Conservation (phyloP, 2,113 vertebrate genomes). For the Pionites leucogaster region DNA sequence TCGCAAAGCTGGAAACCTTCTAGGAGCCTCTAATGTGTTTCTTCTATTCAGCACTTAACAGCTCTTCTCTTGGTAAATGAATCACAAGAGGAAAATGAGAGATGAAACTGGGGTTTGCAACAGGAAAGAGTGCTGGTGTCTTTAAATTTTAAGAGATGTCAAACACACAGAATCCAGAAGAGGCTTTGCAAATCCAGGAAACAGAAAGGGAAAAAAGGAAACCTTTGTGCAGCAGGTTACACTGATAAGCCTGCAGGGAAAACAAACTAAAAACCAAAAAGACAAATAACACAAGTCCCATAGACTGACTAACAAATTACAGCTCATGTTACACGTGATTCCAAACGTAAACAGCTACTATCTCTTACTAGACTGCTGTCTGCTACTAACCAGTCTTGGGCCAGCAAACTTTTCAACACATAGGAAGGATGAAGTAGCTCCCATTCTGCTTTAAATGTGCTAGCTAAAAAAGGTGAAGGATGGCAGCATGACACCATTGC, state of each 20-base stretch:
- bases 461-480: constrained; percentile 33
- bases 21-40: neutral
- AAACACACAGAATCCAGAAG: neutral
- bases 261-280: neutral
- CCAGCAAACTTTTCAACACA: neutral
- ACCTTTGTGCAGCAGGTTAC: neutral
- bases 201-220: neutral
- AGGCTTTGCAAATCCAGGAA: neutral
- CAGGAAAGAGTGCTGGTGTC: neutral
- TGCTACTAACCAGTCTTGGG: neutral
- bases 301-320: neutral
- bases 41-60: constrained; percentile 17
- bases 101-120: constrained; percentile 1
- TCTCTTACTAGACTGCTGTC: neutral
- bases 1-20: neutral
- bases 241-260: neutral
- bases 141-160: constrained; percentile 33
- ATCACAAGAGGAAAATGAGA: constrained; percentile 36
- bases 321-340: accelerated
- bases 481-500: neutral
- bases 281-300: neutral
- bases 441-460: constrained; percentile 6
- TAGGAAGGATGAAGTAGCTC: constrained; percentile 20
- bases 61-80: constrained; percentile 48
- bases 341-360: neutral